Evolutionary conservation across 1,140 invertebrate species (phyloP).

Genomic region (Popillia japonica): DNA sequence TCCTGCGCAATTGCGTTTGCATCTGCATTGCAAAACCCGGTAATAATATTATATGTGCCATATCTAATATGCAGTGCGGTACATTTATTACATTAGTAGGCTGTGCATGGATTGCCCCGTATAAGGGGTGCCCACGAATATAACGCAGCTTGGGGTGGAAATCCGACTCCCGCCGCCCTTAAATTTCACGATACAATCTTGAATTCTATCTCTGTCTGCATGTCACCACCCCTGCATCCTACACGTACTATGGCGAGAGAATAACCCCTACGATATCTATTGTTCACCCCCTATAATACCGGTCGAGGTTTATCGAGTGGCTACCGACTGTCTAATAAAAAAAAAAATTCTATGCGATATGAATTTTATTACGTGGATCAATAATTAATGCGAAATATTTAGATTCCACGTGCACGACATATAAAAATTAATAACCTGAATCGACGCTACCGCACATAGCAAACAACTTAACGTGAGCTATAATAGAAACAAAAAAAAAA

Average conservation of each 20-base stretch:
- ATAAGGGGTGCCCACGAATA: constrained; percentile 41
- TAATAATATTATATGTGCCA: constrained; percentile 49
- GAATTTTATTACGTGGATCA: too few relatives aligned
- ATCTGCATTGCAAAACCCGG: constrained; percentile 38
- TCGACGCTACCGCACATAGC: background rate
- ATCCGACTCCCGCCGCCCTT: constrained; percentile 26
- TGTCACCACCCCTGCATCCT: background rate
- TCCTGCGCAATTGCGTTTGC: background rate
- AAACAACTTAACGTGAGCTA: background rate
- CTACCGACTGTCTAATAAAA: background rate
- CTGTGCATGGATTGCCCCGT: constrained; percentile 46
- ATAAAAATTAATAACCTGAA: background rate
- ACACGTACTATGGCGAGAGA: background rate
- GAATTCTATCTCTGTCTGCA: constrained; percentile 3
- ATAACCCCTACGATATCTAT: background rate
- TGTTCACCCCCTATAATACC: background rate
- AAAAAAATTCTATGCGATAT: background rate
- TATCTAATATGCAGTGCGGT: constrained; percentile 50
- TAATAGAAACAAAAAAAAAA: background rate
- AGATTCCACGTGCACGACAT: background rate
- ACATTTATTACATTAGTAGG: constrained; percentile 52
- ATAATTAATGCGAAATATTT: background rate
- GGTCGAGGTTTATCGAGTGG: background rate
- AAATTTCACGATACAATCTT: constrained; percentile 39
- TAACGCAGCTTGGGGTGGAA: constrained; percentile 21